Base-by-base conservation (phyloP, 2,797 vertebrate species). In the Babyrousa celebensis region DNA sequence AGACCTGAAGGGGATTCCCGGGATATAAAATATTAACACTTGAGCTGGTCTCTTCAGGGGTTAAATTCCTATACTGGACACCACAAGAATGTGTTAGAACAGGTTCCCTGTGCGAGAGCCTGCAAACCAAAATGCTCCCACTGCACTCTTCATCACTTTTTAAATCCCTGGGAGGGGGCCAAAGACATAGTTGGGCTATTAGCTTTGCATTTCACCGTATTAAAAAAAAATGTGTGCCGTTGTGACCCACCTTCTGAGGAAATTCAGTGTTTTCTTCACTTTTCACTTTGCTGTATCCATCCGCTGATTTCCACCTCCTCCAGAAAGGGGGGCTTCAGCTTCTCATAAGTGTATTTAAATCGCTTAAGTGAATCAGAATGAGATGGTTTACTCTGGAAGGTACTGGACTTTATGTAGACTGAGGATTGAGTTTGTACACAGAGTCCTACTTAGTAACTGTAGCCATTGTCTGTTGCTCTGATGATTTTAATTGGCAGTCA, bases 51-150 rank as follows among this genome's bases (percentile, higher is more conserved):
- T 71, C 79, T 70, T 4, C 79, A 40, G 91, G 82, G 97, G 90
- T 98, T 97, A 96, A 97, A 98, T 98, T 98, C 98, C 98, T 98
- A 94, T 92, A 97, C 94, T 97, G 96, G 97, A 94, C 98, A 91
- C 96, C 96, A 48, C 96, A 97, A 98, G 98, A 98, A 98, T 98
- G 98, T 97, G 98, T 98, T 96, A 97, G 93, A 97, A 98, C 97
- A 97, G 98, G 98, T 98, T 98, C 48, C 85, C 91, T 14, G 60
- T 90, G 65, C 85, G 75, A 94, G 96, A 94, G 93, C 82, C 83
- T 52, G 94, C 82, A 65, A 70, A 91, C 32, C 92, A 25, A 78
- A 97, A 91, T n/a, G 48, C 74, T 62, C 68, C 32, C 68, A 36
- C 85, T 68, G 92, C 40, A 8, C 62, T 87, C 63, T 74, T 96